Base-by-base conservation (phyloP, 2,113 vertebrate genomes). In the Elephas maximus region DNA sequence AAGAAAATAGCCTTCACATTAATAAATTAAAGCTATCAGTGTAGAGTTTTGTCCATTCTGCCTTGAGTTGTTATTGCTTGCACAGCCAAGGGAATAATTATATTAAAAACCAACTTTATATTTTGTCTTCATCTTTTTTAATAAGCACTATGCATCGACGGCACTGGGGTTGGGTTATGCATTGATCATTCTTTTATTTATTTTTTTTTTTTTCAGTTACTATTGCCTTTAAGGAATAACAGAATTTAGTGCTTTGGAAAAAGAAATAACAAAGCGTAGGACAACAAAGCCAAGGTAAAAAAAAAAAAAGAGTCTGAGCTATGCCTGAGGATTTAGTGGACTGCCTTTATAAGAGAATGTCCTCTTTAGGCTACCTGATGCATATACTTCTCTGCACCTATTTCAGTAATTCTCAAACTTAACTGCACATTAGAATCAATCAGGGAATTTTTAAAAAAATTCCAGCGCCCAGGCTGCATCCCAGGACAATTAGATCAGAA, bases 1-100 rank as follows among this genome's bases (percentile, higher is more conserved):
- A 96, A 93, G 83, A 60, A 97, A 97, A 96, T 96, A 88, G 94
- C 53, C 95, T 96, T 63, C 91, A 87, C 71, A 88, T 96, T 90
- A 97, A 93, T 91, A 96, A 96, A 87, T 88, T 93, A 95, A 94
- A 91, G 51, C 69, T 78, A 67, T 93, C 65, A 92, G 45, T 81
- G 23, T 77, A 87, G 69, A 93, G 57, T 95, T 95, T 88, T 85
- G 71, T 94, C 76, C 77, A 80, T 78, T 90, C 24, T 93, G 71
- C 65, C 91, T 81, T 93, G 65, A 96, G 94, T 65, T 97, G 28
- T 83, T 96, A 92, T 85, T 62, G 73, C 76, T 90, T 80, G 21
- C 17, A 91, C 21, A 69, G 44, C 1, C 12, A 86, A 77, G 60
- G 86, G 73, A 94, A 93, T 45, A 45, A 44, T 95, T 95, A 83